Conservation (phyloP, 2,797 vertebrate genomes). For the Bovichtus variegatus region DNA sequence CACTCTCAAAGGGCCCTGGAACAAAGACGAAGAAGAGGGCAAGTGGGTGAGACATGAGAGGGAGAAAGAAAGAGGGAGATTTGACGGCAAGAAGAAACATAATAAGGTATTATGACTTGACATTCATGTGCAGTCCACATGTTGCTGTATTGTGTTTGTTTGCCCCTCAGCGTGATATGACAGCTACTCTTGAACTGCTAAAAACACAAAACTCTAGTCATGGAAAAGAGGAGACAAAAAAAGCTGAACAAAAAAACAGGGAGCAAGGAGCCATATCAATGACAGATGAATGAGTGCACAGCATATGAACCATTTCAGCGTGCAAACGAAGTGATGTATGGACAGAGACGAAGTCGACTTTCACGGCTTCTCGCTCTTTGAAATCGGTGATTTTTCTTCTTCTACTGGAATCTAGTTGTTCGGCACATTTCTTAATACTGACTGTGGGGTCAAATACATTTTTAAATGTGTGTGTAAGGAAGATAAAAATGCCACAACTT, state of each 20-base stretch:
- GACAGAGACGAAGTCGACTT: slow-evolving; percentile 4
- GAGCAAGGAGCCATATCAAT: not conserved
- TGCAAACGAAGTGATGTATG: not conserved
- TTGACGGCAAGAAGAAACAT: slow-evolving; percentile 59
- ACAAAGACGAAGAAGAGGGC: slow-evolving; percentile 58
- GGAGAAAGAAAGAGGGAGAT: slow-evolving; percentile 40
- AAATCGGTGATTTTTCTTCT: not conserved
- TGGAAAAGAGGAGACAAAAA: slow-evolving; percentile 40
- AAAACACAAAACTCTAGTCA: slow-evolving; percentile 54
- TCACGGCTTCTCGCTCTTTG: slow-evolving; percentile 1
- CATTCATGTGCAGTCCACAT: slow-evolving; percentile 80
- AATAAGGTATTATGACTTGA: slow-evolving; percentile 69
- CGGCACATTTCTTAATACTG: slow-evolving; percentile 9
- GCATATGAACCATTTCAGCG: slow-evolving; percentile 4
- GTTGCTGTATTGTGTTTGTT: slow-evolving; percentile 58
- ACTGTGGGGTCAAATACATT: slow-evolving; percentile 3
- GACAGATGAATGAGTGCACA: slow-evolving; percentile 12
- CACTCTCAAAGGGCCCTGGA: slow-evolving; percentile 64
- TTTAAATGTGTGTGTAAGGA: slow-evolving; percentile 28
- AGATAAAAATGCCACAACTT: slow-evolving; percentile 15
- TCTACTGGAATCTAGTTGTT: slow-evolving; percentile 16
- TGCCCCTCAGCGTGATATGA: slow-evolving; percentile 46
- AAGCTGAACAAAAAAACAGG: slow-evolving; percentile 16
- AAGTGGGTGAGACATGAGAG: slow-evolving; percentile 44
- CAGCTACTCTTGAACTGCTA: slow-evolving; percentile 58